Conservation (phyloP, 2,797 vertebrate genomes). For the Simalia tracyae region DNA sequence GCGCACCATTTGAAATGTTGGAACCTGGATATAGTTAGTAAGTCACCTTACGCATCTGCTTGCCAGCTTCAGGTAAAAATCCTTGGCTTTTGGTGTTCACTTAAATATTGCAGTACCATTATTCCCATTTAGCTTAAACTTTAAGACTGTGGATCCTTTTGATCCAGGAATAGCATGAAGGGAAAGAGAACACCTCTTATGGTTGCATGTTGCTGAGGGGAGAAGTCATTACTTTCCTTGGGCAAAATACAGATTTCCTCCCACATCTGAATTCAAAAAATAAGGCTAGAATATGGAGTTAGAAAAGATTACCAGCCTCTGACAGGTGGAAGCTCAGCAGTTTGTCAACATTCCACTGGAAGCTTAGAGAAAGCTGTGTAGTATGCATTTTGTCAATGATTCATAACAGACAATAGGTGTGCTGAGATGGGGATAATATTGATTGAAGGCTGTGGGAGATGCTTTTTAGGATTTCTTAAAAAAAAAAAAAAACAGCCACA, state of each 20-base stretch:
- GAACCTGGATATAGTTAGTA: slow-evolving; percentile 1
- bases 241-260: slow-evolving; percentile 40
- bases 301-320: slow-evolving; percentile 57
- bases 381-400: slow-evolving; percentile 55
- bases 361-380: slow-evolving; percentile 54
- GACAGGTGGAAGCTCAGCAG: slow-evolving; percentile 43
- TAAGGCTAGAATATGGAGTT: slow-evolving; percentile 52
- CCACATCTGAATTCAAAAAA: slow-evolving; percentile 38
- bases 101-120: slow-evolving; percentile 33
- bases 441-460: slow-evolving; percentile 65
- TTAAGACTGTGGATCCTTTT: neutral
- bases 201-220: neutral
- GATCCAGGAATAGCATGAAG: neutral
- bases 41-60: slow-evolving; percentile 11
- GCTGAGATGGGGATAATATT: slow-evolving; percentile 63
- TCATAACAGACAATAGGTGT: slow-evolving; percentile 66
- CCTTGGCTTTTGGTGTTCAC: neutral
- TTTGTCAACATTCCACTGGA: slow-evolving; percentile 21
- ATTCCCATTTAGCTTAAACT: neutral
- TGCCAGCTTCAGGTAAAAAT: slow-evolving; percentile 7
- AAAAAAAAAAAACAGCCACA: slow-evolving; percentile 38
- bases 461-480: slow-evolving; percentile 48
- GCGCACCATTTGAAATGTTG: neutral
- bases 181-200: neutral
- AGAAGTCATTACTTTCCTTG: neutral